phyloP scores from a whole-genome alignment of 1,140 invertebrate genomes.

The Globodera ellingtonae region DNA sequence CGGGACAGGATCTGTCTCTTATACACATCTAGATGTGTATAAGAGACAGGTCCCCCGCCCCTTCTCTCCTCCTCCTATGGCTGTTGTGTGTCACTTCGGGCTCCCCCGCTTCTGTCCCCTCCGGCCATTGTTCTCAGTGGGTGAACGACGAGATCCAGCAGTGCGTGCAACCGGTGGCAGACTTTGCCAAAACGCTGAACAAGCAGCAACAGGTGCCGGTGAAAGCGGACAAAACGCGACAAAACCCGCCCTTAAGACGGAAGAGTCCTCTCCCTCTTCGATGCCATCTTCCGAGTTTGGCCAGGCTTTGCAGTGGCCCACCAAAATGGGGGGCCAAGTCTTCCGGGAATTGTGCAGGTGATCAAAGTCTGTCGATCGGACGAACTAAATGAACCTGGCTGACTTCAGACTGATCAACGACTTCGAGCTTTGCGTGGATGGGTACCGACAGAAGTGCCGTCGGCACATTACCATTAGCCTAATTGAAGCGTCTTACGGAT shows the following conservation, averaged over 20 bases:
- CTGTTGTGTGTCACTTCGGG: neutral
- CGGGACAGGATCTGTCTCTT: no score
- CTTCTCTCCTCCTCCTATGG: neutral
- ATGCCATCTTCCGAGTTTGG: conserved; percentile 47
- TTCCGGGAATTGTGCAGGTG: conserved; percentile 63
- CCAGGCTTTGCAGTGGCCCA: conserved; percentile 56
- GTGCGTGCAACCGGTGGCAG: conserved; percentile 62
- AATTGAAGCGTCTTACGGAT: conserved; percentile 63
- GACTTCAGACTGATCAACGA: conserved; percentile 59
- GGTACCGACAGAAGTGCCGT: conserved; percentile 47
- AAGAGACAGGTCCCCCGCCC: no score
- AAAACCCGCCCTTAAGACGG: neutral
- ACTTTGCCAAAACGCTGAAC: conserved; percentile 64
- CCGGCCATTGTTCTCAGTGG: conserved; percentile 50
- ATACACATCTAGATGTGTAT: no score
- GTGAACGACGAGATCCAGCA: conserved; percentile 57
- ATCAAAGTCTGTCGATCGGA: conserved; percentile 43
- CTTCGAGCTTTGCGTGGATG: conserved; percentile 59
- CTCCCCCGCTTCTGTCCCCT: neutral
- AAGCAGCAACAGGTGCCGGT: conserved; percentile 46
- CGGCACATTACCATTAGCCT: conserved; percentile 64
- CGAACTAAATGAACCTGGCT: conserved; percentile 29
- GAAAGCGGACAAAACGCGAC: conserved; percentile 7
- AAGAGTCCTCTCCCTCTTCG: conserved; percentile 13
- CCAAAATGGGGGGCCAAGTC: conserved; percentile 61